Base-by-base conservation (phyloP, 2,888 invertebrate genomes). In the Lutraria lutraria region DNA sequence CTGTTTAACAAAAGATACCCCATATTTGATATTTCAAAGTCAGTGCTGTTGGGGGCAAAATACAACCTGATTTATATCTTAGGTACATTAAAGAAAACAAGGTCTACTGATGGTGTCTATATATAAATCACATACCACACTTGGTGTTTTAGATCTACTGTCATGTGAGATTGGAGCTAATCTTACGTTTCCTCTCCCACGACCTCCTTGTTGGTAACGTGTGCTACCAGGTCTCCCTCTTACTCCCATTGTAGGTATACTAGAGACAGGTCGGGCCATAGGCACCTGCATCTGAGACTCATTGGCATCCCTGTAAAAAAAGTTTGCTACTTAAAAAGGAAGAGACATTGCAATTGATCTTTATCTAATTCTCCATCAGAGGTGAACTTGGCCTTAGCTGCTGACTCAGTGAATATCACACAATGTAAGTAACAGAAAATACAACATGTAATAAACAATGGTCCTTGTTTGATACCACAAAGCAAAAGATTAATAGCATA, bases 121-220 rank as follows among this genome's bases (percentile, higher is more conserved):
- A 12, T 12, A 56, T 56, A 19, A 56, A 16, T 10, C 25, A 79
- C 94, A 91, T 93, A 94, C 94, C 90, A 94, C 92, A 92, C 93
- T 94, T 25, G 94, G 94, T 63, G 94, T 94, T 90, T 93, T 94
- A 31, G 94, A 94, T 79, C 93, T 90, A 90, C 93, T 92, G 76
- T 89, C 84, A 82, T 85, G 53, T 29, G 87, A 72, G 19, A 94
- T 90, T 31, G 94, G 94, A 60, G 94, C 93, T 56, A 94, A 89
- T 29, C 93, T 89, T n/a, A 92, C 68, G 34, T 72, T 79, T 63
- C 87, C 87, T 34, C 76, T 43, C 19, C 53, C 84, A 21, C 68
- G 56, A 16, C 68, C 86, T n/a, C 54, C 88, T 68, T 52, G 56
- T n/a, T 10, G 72, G n/a, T 80, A 80, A 21, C 60, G 53, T 31